Percentiles rank a stretch among this genome's conserved stretches.
Evolutionary conservation across 2,797 vertebrate genomes (phyloP).

Genomic region (Hydrophis major): DNA sequence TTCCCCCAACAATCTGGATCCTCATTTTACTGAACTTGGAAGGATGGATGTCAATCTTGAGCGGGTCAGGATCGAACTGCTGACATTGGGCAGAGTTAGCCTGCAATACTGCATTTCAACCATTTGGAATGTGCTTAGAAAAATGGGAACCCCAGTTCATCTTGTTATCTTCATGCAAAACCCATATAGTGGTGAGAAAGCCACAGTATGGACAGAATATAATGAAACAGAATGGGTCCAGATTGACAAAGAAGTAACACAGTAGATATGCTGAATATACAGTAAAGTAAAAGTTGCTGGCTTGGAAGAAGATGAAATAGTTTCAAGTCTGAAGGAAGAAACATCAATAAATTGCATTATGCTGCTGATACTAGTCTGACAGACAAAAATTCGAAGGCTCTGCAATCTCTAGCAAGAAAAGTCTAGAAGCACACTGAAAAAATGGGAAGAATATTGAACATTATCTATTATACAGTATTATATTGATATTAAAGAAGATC

Average conservation of each 20-base stretch:
- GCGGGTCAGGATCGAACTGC: background rate
- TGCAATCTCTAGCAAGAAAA: background rate
- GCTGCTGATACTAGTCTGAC: background rate
- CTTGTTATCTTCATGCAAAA: background rate
- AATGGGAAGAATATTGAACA: background rate
- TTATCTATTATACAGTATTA: background rate
- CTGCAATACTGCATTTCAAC: background rate
- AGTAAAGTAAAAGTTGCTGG: background rate
- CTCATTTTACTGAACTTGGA: background rate
- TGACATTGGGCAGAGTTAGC: background rate
- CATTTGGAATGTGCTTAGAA: background rate
- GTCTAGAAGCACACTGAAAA: background rate
- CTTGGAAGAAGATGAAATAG: background rate
- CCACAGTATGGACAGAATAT: background rate
- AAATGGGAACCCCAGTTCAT: background rate
- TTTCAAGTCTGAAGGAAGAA: background rate
- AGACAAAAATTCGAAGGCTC: background rate
- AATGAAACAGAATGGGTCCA: background rate
- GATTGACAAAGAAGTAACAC: background rate
- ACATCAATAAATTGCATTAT: background rate
- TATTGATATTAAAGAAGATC: background rate
- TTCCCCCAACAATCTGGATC: background rate
- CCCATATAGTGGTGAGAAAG: background rate
- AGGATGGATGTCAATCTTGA: background rate
- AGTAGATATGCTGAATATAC: background rate